Percentiles rank a stretch among this genome's conserved stretches.
Conservation (phyloP, 2,113 vertebrate genomes). For the rabbit (Oryctolagus cuniculus) region mOryCun1.1 NC_091449.1:35828501-35829000, state of each 20-base stretch:
- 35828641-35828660: not conserved
- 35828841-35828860: no score
- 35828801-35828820: no score
- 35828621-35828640: rapidly evolving
- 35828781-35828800: not conserved
- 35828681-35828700: not conserved
- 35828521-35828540: constrained; percentile 19
- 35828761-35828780: not conserved
- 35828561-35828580: not conserved
- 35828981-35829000: no score
- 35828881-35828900: no score
- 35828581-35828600: not conserved
- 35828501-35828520: not conserved
- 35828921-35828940: no score
- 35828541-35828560: not conserved
- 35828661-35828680: not conserved
- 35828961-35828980: no score
- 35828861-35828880: no score
- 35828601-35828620: not conserved
- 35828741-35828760: no score
- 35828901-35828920: no score
- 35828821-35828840: no score
- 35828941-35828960: no score
- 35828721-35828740: no score
- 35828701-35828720: not conserved